These are phyloP conservation scores for Axis porcinus DNA, from an alignment of 2,113 vertebrate genomes.

Conservation along the genomic window DNA sequence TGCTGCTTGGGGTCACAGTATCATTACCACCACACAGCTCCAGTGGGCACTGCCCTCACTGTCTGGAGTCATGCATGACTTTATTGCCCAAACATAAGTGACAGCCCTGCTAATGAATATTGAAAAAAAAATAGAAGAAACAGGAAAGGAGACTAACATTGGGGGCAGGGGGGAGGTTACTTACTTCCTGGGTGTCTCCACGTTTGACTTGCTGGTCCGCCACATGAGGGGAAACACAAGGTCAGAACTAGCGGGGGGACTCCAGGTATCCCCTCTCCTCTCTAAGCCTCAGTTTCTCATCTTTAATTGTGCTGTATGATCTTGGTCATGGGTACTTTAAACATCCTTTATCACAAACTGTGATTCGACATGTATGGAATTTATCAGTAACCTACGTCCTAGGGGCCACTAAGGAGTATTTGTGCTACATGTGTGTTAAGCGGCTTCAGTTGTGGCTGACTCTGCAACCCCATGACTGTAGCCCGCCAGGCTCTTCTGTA, in stretches of 20 bases:
- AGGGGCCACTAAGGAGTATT: not conserved
- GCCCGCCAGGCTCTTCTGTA: not conserved
- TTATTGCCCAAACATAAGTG: too few relatives aligned
- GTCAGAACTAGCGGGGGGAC: not conserved
- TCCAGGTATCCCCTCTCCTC: not conserved
- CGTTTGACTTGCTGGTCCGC: accelerated
- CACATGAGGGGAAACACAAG: too few relatives aligned
- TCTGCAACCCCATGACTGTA: not conserved
- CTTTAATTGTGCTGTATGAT: not conserved
- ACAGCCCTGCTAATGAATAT: not conserved
- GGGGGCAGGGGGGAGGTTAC: not conserved
- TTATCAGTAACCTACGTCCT: not conserved
- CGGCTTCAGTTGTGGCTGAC: not conserved
- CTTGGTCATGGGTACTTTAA: not conserved
- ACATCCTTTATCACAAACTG: not conserved
- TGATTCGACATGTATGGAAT: not conserved
- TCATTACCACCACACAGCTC: not conserved
- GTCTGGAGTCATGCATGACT: not conserved
- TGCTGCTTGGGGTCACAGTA: not conserved
- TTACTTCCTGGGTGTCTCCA: not conserved
- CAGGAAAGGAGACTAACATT: not conserved
- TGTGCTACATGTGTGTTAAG: not conserved
- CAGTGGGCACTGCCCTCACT: accelerated
- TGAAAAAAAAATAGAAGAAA: not conserved
- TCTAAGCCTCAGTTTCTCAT: not conserved